Base-by-base conservation (phyloP, 2,888 invertebrate genomes). In the Lepidochrysops patricia region DNA sequence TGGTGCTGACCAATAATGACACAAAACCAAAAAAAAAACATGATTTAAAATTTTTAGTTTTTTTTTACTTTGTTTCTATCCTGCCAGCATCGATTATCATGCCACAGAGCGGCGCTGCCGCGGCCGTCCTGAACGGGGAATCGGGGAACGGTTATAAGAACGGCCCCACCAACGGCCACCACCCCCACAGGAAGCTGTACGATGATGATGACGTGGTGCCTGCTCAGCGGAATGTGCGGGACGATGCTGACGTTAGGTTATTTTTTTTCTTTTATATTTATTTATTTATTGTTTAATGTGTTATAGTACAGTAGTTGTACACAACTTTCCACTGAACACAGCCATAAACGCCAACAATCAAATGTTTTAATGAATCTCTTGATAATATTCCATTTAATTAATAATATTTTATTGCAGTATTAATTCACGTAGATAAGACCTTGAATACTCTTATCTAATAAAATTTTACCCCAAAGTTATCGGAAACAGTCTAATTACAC, bases 161-260 rank as follows among this genome's bases (percentile, higher is more conserved):
- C 56, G 65, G 59, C 65, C 6, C 66, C 66, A 23, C 67, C 43
- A 68, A 70, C 43, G 73, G 74, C 34, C 79, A 77, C 57, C 68
- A 68, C 19, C 77, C 79, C 2, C 81, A 82, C 66, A 73, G 81
- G 64, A 82, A 72, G 64, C 68, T 72, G 35, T 77, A 72, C 66
- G 73, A 77, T 61, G 71, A 75, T 29, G 75, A 71, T 4, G 74
- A 76, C 34, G 70, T 66, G 37, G 66, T 64, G 25, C 62, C 66
- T 60, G 66, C 9, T 7, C 66, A 58, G 61, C 57, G 61, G 62
- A 63, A 63, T 57, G 56, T 57, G 26, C 67, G 68, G 49, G 69
- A 71, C 67, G 68, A 67, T 52, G 69, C 72, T 27, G 64, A 63
- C 62, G 75, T 86, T 80, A 84, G 86, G 86, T 84, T 62, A 50